Conservation (phyloP, 2,888 invertebrate species). For the Drepana falcataria region DNA sequence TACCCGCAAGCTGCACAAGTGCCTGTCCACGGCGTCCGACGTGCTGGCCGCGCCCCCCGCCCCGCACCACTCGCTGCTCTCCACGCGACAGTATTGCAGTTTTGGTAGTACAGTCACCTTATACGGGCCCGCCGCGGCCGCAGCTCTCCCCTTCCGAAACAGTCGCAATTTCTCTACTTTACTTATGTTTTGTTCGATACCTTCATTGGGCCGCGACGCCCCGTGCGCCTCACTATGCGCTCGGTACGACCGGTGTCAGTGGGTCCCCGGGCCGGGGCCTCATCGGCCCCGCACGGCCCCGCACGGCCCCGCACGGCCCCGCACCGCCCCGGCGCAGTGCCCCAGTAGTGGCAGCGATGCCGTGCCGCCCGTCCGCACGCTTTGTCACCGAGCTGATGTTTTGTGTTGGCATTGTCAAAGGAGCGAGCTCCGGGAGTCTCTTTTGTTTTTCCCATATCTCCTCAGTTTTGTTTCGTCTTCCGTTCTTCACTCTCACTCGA, state of each 20-base stretch:
- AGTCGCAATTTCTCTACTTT: constrained; percentile 68
- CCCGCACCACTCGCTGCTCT: constrained; percentile 84
- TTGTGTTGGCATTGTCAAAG: constrained; percentile 13
- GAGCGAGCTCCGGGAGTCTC: constrained; percentile 26
- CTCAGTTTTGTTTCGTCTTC: constrained; percentile 29
- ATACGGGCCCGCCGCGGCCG: constrained; percentile 52
- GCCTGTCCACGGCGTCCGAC: constrained; percentile 92
- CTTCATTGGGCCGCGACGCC: constrained; percentile 18
- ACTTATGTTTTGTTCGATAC: constrained; percentile 31
- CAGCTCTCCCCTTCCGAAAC: constrained; percentile 63
- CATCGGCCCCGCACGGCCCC: too few species aligned
- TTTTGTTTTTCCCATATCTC: constrained; percentile 20
- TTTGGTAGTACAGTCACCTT: constrained; percentile 94
- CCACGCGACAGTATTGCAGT: constrained; percentile 96
- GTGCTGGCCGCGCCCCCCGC: constrained; percentile 82
- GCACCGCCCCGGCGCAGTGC: too few species aligned
- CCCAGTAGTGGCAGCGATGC: neutral
- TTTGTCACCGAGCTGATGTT: neutral
- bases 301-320: too few species aligned
- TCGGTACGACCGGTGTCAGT: neutral
- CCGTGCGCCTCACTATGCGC: constrained; percentile 2
- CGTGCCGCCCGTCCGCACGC: neutral
- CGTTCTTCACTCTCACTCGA: constrained; percentile 38
- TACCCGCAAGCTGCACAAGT: constrained; percentile 95
- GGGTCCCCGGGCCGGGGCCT: too few species aligned